A percentile compares a stretch with the other conserved stretches of the same genome.
Conservation (phyloP, 2,113 vertebrate species). For the Ochotona princeps region DNA sequence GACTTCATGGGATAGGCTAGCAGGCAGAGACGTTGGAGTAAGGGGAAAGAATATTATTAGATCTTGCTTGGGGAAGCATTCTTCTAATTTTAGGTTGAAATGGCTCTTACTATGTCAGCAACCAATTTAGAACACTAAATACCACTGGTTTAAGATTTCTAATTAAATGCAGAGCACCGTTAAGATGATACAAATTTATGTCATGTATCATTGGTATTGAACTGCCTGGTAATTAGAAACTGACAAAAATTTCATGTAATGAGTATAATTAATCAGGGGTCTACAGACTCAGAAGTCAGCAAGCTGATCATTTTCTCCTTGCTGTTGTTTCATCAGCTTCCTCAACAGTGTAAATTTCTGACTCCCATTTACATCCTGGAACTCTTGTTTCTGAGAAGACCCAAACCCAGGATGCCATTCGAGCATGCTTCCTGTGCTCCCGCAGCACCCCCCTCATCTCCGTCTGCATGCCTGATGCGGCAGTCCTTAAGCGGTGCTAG, state of each 20-base stretch:
- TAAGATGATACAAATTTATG: not conserved
- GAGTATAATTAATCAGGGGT: not conserved
- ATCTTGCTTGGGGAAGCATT: not conserved
- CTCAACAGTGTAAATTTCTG: not conserved
- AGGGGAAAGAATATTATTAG: not conserved
- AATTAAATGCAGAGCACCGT: not conserved
- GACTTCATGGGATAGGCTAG: not conserved
- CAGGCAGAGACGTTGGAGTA: not conserved
- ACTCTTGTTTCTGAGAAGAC: not conserved
- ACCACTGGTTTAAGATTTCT: not conserved
- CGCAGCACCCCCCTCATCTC: no score
- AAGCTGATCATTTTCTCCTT: not conserved
- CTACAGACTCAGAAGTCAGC: not conserved
- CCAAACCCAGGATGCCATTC: not conserved
- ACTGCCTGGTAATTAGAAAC: not conserved
- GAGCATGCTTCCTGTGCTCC: no score
- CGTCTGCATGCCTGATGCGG: not conserved
- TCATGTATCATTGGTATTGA: not conserved
- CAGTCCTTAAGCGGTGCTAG: not conserved
- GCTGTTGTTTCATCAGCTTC: not conserved
- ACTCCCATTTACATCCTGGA: not conserved
- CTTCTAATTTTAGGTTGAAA: not conserved
- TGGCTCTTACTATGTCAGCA: not conserved
- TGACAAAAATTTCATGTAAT: not conserved
- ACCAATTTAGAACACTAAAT: not conserved